A percentile compares a stretch with the other conserved stretches of the same genome.
Evolutionary conservation across 1,140 invertebrate species (phyloP).

Genomic region (Lordiphosa clarofinis): DNA sequence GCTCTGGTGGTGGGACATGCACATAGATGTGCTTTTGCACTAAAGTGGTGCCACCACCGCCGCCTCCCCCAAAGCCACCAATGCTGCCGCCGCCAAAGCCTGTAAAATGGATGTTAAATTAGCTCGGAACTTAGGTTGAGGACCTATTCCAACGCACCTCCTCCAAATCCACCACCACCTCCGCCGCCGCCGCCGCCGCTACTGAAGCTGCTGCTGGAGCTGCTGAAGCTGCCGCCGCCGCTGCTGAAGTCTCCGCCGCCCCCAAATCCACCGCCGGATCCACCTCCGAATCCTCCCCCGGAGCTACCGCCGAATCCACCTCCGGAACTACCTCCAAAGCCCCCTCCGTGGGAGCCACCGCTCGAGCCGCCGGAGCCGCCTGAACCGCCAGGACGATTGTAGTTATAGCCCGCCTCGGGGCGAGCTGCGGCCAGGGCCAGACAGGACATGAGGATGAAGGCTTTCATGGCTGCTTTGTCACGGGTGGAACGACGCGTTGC

Average conservation of each 20-base stretch:
- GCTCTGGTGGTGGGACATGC: conserved; percentile 89
- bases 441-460: conserved; percentile 82
- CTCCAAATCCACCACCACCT: conserved; percentile 66
- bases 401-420: conserved; percentile 83
- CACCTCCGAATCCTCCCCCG: conserved; percentile 46
- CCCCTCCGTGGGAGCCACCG: conserved; percentile 57
- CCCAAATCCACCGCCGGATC: conserved; percentile 37
- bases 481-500: conserved; percentile 37
- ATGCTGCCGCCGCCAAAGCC: conserved; percentile 70
- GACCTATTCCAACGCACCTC: conserved; percentile 53
- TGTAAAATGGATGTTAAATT: conserved; percentile 22
- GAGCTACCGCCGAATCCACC: conserved; percentile 37
- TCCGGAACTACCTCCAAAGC: conserved; percentile 37
- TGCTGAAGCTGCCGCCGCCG: conserved; percentile 22
- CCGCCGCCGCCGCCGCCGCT: conserved; percentile 78
- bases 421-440: conserved; percentile 82
- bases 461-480: conserved; percentile 71
- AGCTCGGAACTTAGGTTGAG: conserved; percentile 18
- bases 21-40: conserved; percentile 91
- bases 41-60: conserved; percentile 81
- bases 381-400: conserved; percentile 81
- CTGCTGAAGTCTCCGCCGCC: conserved; percentile 54
- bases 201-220: conserved; percentile 69
- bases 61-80: conserved; percentile 66
- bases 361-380: conserved; percentile 36